phyloP scores from a whole-genome alignment of 2,888 invertebrate species.

The Agrochola macilenta region DNA sequence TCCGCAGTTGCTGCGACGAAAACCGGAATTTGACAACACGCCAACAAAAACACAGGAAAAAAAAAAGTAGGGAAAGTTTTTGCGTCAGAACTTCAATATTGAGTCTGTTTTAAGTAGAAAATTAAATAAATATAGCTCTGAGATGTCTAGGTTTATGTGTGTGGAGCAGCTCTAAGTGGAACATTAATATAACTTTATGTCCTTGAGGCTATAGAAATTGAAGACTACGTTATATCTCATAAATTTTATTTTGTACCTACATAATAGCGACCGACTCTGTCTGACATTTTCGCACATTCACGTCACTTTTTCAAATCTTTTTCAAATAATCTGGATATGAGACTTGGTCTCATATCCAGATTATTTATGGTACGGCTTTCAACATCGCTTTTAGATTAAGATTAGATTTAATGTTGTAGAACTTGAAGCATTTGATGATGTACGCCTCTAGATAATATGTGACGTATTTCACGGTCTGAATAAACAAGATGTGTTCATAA shows the following conservation, averaged over 20 bases:
- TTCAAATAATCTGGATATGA: too few species aligned
- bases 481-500: constrained; percentile 15
- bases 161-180: constrained; percentile 9
- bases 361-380: constrained; percentile 13
- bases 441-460: neutral
- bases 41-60: constrained; percentile 44
- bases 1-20: constrained; percentile 12
- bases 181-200: neutral
- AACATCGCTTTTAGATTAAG: neutral
- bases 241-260: constrained; percentile 41
- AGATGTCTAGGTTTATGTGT: constrained; percentile 30
- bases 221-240: constrained; percentile 21
- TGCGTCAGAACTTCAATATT: constrained; percentile 4
- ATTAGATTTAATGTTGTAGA: neutral
- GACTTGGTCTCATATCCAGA: neutral
- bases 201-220: neutral
- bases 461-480: neutral
- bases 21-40: constrained; percentile 55
- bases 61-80: constrained; percentile 34
- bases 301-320: constrained; percentile 18
- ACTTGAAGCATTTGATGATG: neutral
- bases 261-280: constrained; percentile 7
- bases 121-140: constrained; percentile 3
- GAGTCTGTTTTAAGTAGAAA: constrained; percentile 27
- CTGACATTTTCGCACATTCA: constrained; percentile 19